A percentile compares a stretch with the other conserved stretches of the same genome.
Conservation (phyloP, 2,113 vertebrate species). For the Vidua chalybeata region DNA sequence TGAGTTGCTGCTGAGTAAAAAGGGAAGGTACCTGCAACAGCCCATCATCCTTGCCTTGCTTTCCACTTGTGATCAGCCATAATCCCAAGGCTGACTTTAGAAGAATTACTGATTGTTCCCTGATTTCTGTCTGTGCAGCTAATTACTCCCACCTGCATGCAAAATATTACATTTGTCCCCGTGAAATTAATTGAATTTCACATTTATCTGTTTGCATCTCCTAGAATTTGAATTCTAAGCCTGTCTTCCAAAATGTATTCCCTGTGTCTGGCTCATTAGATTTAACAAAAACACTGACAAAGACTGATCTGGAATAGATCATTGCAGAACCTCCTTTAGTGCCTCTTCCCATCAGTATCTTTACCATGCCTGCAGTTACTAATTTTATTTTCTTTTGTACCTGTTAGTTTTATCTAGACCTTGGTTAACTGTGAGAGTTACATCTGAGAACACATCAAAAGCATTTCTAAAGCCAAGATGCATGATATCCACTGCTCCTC, state of each 20-base stretch:
- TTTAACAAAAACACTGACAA: background rate
- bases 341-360: background rate
- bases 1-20: background rate
- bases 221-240: background rate
- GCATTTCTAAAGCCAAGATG: background rate
- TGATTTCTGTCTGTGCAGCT: background rate
- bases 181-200: background rate
- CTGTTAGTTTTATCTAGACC: background rate
- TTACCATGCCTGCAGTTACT: background rate
- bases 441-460: background rate
- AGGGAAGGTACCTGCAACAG: background rate
- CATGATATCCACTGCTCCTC: background rate
- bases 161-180: background rate
- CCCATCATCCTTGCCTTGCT: background rate
- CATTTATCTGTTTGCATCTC: background rate
- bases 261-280: too few species aligned
- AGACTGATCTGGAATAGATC: background rate
- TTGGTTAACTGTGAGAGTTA: background rate
- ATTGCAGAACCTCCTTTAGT: background rate
- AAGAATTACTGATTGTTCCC: background rate
- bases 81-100: background rate
- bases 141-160: background rate
- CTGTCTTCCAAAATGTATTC: background rate
- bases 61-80: background rate
- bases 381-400: background rate